Percentiles rank a stretch among this genome's conserved stretches.
Evolutionary conservation across 2,797 vertebrate genomes (phyloP).

Genomic region (Ceryle rudis): DNA sequence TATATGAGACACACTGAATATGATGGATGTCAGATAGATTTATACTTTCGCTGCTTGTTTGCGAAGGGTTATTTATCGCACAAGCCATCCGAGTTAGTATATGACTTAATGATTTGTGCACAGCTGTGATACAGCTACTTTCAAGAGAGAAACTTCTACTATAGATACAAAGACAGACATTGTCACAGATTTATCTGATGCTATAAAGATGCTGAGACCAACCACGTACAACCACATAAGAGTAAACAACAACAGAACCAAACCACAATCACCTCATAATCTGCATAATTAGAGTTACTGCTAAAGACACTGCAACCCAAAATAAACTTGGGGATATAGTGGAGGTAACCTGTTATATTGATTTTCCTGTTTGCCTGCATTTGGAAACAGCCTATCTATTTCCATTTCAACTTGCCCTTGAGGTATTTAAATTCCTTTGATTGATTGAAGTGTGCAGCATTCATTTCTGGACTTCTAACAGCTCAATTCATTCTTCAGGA

Average conservation of each 20-base stretch:
- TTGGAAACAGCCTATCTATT: not conserved
- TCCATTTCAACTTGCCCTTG: slow-evolving; percentile 45
- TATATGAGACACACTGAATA: not conserved
- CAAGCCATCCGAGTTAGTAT: not conserved
- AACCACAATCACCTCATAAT: not conserved
- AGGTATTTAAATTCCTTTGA: slow-evolving; percentile 56
- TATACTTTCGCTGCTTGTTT: not conserved
- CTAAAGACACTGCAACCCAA: not conserved
- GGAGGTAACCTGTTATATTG: not conserved
- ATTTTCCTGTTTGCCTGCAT: slow-evolving; percentile 51
- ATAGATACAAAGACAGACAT: not conserved
- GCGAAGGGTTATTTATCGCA: not conserved
- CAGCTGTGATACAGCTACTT: not conserved
- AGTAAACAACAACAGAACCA: not conserved
- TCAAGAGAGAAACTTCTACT: not conserved
- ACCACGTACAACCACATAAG: accelerated
- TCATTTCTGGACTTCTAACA: slow-evolving; percentile 54
- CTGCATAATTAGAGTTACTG: not conserved
- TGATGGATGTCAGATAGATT: not conserved
- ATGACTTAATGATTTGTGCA: not conserved
- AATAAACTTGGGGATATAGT: not conserved
- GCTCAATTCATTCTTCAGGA: slow-evolving; percentile 39
- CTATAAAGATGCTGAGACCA: not conserved
- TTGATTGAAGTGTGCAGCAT: not conserved
- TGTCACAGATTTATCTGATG: not conserved